Evolutionary conservation across 2,797 vertebrate species (phyloP).

Genomic region (Zenarchopterus dispar): DNA sequence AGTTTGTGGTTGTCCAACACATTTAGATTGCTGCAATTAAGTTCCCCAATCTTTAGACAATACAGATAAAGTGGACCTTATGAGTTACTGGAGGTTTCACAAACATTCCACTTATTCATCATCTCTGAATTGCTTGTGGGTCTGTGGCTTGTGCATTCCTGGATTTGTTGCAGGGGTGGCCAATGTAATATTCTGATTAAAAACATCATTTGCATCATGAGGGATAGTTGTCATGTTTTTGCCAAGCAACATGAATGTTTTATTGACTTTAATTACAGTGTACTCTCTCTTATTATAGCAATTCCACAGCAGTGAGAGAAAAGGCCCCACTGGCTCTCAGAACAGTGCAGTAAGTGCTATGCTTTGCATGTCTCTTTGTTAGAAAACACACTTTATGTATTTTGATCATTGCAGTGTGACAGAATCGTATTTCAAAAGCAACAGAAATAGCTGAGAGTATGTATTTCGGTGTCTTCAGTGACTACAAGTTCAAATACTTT

Average conservation of each 20-base stretch:
- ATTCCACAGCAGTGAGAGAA: conserved; percentile 6
- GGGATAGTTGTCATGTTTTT: conserved; percentile 30
- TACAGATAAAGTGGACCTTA: conserved; percentile 55
- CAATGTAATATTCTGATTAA: conserved; percentile 62
- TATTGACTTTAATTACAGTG: conserved; percentile 44
- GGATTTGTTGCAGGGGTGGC: conserved; percentile 62
- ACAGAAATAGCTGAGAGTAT: too few relatives aligned
- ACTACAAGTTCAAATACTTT: too few relatives aligned
- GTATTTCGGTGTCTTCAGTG: too few relatives aligned
- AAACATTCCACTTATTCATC: conserved; percentile 66
- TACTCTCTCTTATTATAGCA: conserved; percentile 38
- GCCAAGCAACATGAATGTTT: conserved; percentile 46
- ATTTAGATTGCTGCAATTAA: conserved; percentile 74
- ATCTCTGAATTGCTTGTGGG: conserved; percentile 65
- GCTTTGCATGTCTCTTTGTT: conserved; percentile 7
- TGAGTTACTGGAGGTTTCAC: conserved; percentile 51
- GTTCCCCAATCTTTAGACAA: conserved; percentile 48
- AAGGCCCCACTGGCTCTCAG: neutral
- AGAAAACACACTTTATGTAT: conserved; percentile 1
- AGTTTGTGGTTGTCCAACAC: conserved; percentile 77
- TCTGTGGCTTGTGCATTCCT: conserved; percentile 59
- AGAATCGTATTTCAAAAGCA: too few relatives aligned
- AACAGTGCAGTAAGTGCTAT: conserved; percentile 23
- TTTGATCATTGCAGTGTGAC: too few relatives aligned
- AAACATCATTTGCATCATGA: conserved; percentile 38